Percentiles rank a stretch among this genome's conserved stretches.
Conservation (phyloP, 2,888 invertebrate species). For the Lissocephala sabroskyi region DNA sequence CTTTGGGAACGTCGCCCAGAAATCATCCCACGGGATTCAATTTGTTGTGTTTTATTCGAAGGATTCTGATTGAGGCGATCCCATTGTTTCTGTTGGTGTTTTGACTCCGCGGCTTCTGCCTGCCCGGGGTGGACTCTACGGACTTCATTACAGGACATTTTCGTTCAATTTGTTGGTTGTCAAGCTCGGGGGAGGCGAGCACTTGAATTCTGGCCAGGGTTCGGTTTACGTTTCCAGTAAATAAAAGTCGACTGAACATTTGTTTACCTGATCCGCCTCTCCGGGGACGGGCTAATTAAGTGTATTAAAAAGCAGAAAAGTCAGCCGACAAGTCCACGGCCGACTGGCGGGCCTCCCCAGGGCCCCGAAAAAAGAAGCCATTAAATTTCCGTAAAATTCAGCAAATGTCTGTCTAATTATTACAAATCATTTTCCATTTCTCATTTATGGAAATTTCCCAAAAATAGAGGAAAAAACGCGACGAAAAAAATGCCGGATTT, state of each 20-base stretch:
- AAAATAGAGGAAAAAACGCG: constrained; percentile 9
- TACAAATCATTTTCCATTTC: constrained; percentile 55
- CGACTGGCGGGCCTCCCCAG: constrained; percentile 3
- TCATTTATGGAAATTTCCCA: constrained; percentile 26
- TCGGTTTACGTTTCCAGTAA: no score
- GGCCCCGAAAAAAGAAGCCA: not conserved
- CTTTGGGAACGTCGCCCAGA: constrained; percentile 46
- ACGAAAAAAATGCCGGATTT: no score
- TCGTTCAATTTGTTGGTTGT: constrained; percentile 24
- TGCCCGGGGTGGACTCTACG: constrained; percentile 41
- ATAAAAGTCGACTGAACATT: not conserved
- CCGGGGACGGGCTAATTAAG: constrained; percentile 55
- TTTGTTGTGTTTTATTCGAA: constrained; percentile 68
- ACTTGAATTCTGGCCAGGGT: not conserved
- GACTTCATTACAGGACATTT: constrained; percentile 51
- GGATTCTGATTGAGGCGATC: constrained; percentile 67
- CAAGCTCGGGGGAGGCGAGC: no score
- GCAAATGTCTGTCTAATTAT: constrained; percentile 54
- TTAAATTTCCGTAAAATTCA: constrained; percentile 28
- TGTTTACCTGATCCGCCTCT: constrained; percentile 21
- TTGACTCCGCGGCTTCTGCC: constrained; percentile 4
- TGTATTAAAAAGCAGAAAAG: no score
- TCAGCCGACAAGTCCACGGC: no score
- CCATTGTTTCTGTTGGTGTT: constrained; percentile 28
- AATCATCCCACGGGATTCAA: constrained; percentile 69